Base-by-base conservation (phyloP, 2,888 invertebrate species). In the Bursaphelenchus okinawaensis region DNA sequence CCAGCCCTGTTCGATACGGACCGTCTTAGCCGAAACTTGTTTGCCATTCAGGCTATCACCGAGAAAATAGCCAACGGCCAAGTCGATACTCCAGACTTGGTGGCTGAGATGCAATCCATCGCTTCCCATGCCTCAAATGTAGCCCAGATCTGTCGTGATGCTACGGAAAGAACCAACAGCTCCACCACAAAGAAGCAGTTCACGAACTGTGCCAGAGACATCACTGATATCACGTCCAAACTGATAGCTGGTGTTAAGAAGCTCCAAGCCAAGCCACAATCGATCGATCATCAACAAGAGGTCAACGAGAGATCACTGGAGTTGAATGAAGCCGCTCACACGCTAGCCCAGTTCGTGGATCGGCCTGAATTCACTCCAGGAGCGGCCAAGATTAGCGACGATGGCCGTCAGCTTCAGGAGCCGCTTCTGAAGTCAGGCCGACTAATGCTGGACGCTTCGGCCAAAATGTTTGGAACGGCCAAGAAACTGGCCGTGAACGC, bases 121-220 rank as follows among this genome's bases (percentile, higher is more conserved):
- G 96, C 96, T 16, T 93, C 93, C 83, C 93, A 96, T 85, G 95
- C 96, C 0, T 91, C 92, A 70, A 89, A 92, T 7, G 87, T 98
- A 59, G 96, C 96, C 84, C 94, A 93, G 83, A 91, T 93, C 50
- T 96, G 96, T 82, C 88, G 95, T 28, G 88, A 89, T 61, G 92
- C 93, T 0, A 88, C 93, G 28, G 90, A 91, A 70, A 90, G 90
- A 81, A 92, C 93, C 0, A 88, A 92, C 84, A 91, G 93, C 0
- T 90, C 90, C 4, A 73, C 68, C 50, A 93, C 93, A 63, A 95
- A 95, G 85, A 86, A 93, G 29, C 94, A 94, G 84, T 95, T 98
- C 84, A 94, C 98, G 62, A 93, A 95, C 83, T 91, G 92, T 71
- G 96, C 96, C 62, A 93, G 94, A 84, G 93, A 95, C 80, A 93